Percentiles rank a stretch among this genome's conserved stretches.
Conservation (phyloP, 2,797 vertebrate species). For the Phrynocephalus vlangalii region DNA sequence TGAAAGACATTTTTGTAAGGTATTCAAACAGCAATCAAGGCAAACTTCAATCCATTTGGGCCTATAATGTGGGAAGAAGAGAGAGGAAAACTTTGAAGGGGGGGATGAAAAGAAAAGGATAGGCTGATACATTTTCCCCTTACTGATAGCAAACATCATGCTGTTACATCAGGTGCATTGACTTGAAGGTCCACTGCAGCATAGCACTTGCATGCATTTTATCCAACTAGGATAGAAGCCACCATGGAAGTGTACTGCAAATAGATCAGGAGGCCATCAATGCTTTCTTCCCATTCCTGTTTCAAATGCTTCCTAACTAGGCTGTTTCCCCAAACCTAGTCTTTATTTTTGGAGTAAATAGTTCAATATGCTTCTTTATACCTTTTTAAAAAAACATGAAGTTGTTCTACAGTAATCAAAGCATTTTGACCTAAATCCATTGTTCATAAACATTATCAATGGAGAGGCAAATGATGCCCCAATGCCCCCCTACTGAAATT, state of each 20-base stretch:
- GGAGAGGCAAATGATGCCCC: background rate
- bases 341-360: background rate
- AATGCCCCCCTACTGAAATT: background rate
- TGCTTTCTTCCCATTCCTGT: background rate
- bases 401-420: no score
- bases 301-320: background rate
- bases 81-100: background rate
- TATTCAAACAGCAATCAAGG: background rate
- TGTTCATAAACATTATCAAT: no score
- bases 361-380: background rate
- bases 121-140: no score
- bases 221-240: no score
- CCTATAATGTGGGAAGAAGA: background rate
- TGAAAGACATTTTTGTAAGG: background rate
- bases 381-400: background rate
- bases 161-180: background rate
- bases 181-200: background rate
- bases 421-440: background rate
- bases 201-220: no score
- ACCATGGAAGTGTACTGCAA: background rate
- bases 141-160: background rate
- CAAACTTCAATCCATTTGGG: background rate
- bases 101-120: background rate
- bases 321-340: background rate
- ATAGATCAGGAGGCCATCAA: no score